These are phyloP conservation scores for Ciconia maguari DNA, from an alignment of 2,113 vertebrate genomes.

Conservation along the genomic window DNA sequence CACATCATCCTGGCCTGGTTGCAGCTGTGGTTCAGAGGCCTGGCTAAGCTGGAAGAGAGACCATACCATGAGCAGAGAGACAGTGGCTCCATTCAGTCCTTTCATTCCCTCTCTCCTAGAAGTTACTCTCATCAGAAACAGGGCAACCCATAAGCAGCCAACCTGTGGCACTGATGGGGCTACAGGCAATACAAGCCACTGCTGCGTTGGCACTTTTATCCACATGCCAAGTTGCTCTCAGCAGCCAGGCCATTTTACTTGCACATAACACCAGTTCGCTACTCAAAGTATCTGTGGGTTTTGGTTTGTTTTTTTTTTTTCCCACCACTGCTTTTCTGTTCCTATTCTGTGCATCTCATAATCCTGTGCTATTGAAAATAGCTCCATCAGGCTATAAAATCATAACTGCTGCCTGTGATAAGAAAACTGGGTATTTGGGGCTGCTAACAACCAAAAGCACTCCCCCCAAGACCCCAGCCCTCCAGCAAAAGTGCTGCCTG, in stretches of 20 bases:
- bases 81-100: not conserved
- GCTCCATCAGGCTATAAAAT: not conserved
- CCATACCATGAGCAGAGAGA: not conserved
- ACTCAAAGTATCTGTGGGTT: not conserved
- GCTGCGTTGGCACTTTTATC: not conserved
- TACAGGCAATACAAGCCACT: not conserved
- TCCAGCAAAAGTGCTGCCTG: not conserved
- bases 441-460: not conserved
- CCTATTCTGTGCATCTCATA: not conserved
- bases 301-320: not conserved
- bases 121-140: not conserved
- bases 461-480: fast-evolving
- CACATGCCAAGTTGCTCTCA: not conserved
- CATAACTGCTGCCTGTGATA: not conserved
- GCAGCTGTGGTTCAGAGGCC: not conserved
- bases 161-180: not conserved
- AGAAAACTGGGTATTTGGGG: not conserved
- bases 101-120: not conserved
- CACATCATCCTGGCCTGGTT: not conserved
- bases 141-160: not conserved
- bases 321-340: not conserved
- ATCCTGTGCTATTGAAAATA: not conserved
- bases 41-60: slow-evolving; percentile 56
- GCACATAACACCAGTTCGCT: not conserved
- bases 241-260: not conserved